Evolutionary conservation across 2,113 vertebrate genomes (phyloP).

Genomic region (Siphamia tubifer): DNA sequence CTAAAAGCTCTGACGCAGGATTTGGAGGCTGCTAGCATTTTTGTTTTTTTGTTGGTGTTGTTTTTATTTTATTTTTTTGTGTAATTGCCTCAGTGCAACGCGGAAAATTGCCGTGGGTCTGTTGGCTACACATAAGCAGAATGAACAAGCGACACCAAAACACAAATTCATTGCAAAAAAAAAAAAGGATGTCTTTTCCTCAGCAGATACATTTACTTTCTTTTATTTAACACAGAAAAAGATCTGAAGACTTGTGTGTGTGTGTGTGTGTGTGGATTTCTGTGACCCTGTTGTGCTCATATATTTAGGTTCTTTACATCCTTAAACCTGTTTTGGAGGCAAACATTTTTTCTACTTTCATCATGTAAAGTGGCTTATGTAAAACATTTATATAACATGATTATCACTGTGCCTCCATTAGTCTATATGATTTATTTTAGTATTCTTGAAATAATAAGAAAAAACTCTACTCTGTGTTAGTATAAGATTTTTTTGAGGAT

Average conservation of each 20-base stretch:
- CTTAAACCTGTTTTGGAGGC: too few species aligned
- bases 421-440: too few species aligned
- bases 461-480: too few species aligned
- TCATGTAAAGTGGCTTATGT: too few species aligned
- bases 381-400: too few species aligned
- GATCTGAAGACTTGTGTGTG: not conserved
- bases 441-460: too few species aligned
- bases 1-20: slow-evolving; percentile 35
- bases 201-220: not conserved
- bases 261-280: not conserved
- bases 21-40: not conserved
- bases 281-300: too few species aligned
- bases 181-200: not conserved
- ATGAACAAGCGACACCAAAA: slow-evolving; percentile 14
- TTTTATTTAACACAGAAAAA: not conserved
- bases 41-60: too few species aligned
- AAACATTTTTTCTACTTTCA: too few species aligned
- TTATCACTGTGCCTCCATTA: too few species aligned
- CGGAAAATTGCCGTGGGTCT: slow-evolving; percentile 17
- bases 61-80: slow-evolving; percentile 6
- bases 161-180: not conserved
- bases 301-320: too few species aligned
- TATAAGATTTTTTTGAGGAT: too few species aligned
- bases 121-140: slow-evolving; percentile 8
- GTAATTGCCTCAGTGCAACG: slow-evolving; percentile 2